Base-by-base conservation (phyloP, 1,140 invertebrate species). In the Thalassaphorura encarpata region DNA sequence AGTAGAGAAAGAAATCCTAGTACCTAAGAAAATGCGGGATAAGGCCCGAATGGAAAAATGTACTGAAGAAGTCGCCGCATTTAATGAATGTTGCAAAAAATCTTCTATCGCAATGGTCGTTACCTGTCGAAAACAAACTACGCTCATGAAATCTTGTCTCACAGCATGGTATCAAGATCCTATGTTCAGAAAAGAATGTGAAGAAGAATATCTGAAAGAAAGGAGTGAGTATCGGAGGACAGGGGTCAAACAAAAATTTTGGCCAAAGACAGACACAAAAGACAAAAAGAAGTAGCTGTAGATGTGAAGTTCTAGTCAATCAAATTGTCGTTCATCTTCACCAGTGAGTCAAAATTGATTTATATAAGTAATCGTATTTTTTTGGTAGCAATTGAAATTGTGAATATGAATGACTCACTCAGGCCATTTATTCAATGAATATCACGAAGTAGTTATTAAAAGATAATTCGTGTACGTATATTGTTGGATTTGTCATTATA, bases 21-120 rank as follows among this genome's bases (percentile, higher is more conserved):
- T 95, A 70, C 84, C 88, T 1, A 84, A 88, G 72, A 81, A 84
- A 68, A 83, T 94, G 73, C 74, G 89, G 62, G 84, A 89, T 43
- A 83, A 78, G 68, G 80, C 87, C 1, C 83, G 79, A 69, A 66
- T 63, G 16, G 83, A 87, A 69, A 86, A 89, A 70, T 93, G 90
- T 73, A 23, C 70, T 0, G 65, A 76, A 64, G 80, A 84, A 77
- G 83, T 88, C 8, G 69, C 60, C 77, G 78, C 77, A 48, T 92
- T 92, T 69, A 76, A 77, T 24, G 72, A 82, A 61, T 94, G 90
- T 71, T 83, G 84, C 58, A 83, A 83, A 70, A 73, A 77, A n/a
- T 73, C 72, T 59, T 79, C 78, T 39, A 47, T 87, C 1, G 62
- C 80, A 2, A 82, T 90, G 79, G 77, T 83, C 18, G 68, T 84